Evolutionary conservation across 2,113 vertebrate species (phyloP).

Genomic region (Campylomormyrus tamandua): DNA sequence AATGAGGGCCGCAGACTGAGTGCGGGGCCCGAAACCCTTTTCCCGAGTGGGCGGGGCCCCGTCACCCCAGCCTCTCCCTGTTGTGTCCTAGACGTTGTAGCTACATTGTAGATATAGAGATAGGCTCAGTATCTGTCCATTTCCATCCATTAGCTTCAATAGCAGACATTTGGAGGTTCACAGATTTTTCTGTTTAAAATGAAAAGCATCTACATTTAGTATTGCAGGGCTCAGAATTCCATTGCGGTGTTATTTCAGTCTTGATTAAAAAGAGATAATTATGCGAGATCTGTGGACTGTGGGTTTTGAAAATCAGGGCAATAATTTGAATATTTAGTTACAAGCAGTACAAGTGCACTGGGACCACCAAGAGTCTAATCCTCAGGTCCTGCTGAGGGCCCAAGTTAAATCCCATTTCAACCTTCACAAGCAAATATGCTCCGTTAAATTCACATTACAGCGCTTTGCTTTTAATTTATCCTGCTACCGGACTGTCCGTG

Average conservation of each 20-base stretch:
- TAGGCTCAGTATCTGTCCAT: background rate
- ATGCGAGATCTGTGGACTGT: background rate
- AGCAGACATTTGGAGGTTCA: background rate
- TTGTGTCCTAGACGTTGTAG: background rate
- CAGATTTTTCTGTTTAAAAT: background rate
- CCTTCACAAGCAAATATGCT: background rate
- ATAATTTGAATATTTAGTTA: constrained; percentile 15
- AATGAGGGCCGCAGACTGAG: background rate
- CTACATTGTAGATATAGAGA: background rate
- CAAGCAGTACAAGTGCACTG: background rate
- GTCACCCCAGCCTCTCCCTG: background rate
- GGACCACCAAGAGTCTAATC: background rate
- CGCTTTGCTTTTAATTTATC: background rate
- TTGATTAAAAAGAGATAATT: background rate
- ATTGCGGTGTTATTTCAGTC: background rate
- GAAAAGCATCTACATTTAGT: background rate
- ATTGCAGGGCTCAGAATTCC: background rate
- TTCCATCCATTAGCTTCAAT: background rate
- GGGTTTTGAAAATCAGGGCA: background rate
- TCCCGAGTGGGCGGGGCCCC: background rate
- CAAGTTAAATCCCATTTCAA: background rate
- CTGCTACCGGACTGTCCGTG: background rate
- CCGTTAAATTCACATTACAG: background rate
- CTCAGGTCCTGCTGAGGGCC: background rate
- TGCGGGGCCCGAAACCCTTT: background rate